Conservation (phyloP, 2,888 invertebrate genomes). For the Tyria jacobaeae region DNA sequence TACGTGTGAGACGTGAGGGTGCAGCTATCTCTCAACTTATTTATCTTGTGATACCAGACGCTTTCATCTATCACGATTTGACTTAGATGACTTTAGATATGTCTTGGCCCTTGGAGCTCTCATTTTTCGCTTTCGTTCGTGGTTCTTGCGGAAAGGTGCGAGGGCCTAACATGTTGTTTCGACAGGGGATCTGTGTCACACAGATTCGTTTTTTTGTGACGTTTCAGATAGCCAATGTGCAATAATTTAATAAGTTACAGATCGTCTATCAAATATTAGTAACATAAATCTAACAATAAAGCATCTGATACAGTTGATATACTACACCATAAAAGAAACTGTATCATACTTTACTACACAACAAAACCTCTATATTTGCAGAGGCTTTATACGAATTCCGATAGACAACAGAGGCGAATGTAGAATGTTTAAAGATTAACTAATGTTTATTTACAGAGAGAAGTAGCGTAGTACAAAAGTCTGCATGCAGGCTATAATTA, state of each 20-base stretch:
- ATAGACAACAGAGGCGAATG: neutral
- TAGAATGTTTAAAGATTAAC: constrained; percentile 36
- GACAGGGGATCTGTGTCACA: too few species aligned
- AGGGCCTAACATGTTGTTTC: too few species aligned
- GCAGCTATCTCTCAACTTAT: neutral
- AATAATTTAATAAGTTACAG: too few species aligned
- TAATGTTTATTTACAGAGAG: constrained; percentile 54
- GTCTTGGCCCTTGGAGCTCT: too few species aligned
- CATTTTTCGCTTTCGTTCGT: too few species aligned
- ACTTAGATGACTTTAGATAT: neutral
- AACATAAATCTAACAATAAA: too few species aligned
- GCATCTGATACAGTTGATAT: too few species aligned
- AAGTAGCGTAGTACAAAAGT: constrained; percentile 65
- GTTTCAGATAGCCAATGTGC: too few species aligned
- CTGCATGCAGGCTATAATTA: constrained; percentile 69
- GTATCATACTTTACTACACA: neutral
- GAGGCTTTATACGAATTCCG: neutral
- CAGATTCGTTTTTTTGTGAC: too few species aligned
- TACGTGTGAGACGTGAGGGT: neutral
- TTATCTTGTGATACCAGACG: neutral
- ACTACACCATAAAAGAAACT: neutral
- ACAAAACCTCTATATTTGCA: neutral
- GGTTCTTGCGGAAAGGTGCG: too few species aligned
- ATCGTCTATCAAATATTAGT: too few species aligned
- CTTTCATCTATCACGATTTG: neutral